phyloP scores from a whole-genome alignment of 1,140 invertebrate species.

The Lepidostoma basale region DNA sequence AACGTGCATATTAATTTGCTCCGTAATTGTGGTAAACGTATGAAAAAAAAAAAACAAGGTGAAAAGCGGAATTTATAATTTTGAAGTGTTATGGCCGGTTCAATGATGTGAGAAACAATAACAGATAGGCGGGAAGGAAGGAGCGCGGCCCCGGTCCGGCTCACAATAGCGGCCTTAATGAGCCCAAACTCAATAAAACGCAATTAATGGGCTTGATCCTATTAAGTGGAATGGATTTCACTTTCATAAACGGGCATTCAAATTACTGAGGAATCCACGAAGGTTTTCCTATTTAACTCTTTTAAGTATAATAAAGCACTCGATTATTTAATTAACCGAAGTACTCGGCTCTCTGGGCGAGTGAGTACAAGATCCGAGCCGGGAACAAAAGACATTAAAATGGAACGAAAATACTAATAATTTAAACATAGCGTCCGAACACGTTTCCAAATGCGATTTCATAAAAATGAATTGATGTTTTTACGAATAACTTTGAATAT shows the following conservation, averaged over 20 bases:
- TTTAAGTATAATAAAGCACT: conserved; percentile 20
- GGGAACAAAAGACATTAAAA: no score
- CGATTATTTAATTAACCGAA: conserved; percentile 21
- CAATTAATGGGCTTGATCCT: conserved; percentile 21
- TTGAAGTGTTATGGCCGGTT: not conserved
- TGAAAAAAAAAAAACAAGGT: no score
- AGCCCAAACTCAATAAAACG: conserved; percentile 19
- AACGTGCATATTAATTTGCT: no score
- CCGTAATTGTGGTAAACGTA: no score
- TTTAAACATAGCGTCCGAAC: no score
- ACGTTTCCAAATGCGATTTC: no score
- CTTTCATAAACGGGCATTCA: conserved; percentile 24
- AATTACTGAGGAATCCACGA: conserved; percentile 16
- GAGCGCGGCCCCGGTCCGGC: not conserved
- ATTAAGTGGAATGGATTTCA: conserved; percentile 24
- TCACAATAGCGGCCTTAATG: conserved; percentile 8
- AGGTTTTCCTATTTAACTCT: conserved; percentile 16
- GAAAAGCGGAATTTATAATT: no score
- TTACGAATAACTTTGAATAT: no score
- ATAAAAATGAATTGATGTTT: no score
- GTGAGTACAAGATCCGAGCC: no score
- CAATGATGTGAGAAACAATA: conserved; percentile 22
- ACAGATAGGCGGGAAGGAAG: no score
- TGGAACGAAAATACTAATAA: no score
- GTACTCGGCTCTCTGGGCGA: not conserved